A percentile compares a stretch with the other conserved stretches of the same genome.
These are phyloP conservation scores for Phalera bucephala DNA, from an alignment of 2,888 invertebrate species.

Conservation along the genomic window DNA sequence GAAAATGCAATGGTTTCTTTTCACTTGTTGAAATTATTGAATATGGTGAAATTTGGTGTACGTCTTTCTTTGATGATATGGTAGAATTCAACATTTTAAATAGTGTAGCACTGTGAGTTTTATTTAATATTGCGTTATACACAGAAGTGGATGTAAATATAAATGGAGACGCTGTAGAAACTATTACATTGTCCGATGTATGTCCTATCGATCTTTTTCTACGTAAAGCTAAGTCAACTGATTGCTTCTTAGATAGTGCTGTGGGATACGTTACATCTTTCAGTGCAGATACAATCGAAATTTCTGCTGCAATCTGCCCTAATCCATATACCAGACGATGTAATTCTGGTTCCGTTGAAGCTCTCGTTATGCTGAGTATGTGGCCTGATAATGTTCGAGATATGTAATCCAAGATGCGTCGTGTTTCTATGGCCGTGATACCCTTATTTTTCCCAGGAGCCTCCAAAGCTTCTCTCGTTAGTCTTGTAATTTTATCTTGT, in stretches of 20 bases:
- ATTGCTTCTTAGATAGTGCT: slow-evolving; percentile 71
- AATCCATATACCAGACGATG: slow-evolving; percentile 74
- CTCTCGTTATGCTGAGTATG: slow-evolving; percentile 66
- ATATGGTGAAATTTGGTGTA: slow-evolving; percentile 41
- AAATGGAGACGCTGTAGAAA: slow-evolving; percentile 26
- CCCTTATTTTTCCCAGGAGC: slow-evolving; percentile 73
- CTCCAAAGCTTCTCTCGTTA: slow-evolving; percentile 71
- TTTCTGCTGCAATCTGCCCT: slow-evolving; percentile 75
- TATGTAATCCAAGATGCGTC: slow-evolving; percentile 73
- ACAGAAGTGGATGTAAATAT: slow-evolving; percentile 34
- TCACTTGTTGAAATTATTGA: slow-evolving; percentile 54
- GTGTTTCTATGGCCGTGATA: slow-evolving; percentile 73
- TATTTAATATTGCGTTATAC: slow-evolving; percentile 60
- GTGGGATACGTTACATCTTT: slow-evolving; percentile 72
- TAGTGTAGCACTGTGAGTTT: slow-evolving; percentile 27
- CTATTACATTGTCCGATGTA: slow-evolving; percentile 16
- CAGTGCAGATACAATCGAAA: slow-evolving; percentile 71
- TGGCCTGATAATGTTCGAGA: slow-evolving; percentile 71
- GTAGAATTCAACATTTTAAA: slow-evolving; percentile 10
- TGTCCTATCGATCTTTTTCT: slow-evolving; percentile 54
- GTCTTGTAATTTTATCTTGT: slow-evolving; percentile 75
- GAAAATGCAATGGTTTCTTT: slow-evolving; percentile 48
- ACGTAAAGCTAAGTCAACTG: slow-evolving; percentile 66
- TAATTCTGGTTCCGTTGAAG: slow-evolving; percentile 74
- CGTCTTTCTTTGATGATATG: slow-evolving; percentile 10